A percentile compares a stretch with the other conserved stretches of the same genome.
Evolutionary conservation across 2,888 invertebrate genomes (phyloP).

Genomic region (Dryobota labecula): DNA sequence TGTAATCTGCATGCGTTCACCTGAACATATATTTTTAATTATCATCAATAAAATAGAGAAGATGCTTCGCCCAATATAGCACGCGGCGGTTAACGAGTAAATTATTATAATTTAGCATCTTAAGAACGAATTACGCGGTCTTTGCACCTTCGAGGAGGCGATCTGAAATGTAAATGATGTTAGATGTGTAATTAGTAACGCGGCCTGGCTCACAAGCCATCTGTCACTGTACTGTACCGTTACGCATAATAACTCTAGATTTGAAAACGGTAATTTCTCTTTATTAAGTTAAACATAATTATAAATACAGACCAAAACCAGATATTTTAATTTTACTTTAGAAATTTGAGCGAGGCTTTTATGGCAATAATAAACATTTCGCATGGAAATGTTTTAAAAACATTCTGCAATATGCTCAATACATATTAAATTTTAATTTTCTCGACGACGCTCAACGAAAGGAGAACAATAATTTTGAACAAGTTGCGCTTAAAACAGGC

Average conservation of each 20-base stretch:
- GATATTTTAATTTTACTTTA: slow-evolving; percentile 7
- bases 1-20: slow-evolving; percentile 41
- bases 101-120: slow-evolving; percentile 61
- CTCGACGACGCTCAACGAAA: background rate
- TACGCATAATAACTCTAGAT: slow-evolving; percentile 18
- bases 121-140: slow-evolving; percentile 61
- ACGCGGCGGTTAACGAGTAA: slow-evolving; percentile 53
- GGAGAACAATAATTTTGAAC: background rate
- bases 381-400: slow-evolving; percentile 35
- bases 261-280: slow-evolving; percentile 23
- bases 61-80: slow-evolving; percentile 62
- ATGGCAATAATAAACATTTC: slow-evolving; percentile 23
- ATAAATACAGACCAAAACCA: slow-evolving; percentile 19
- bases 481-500: too few relatives aligned
- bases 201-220: slow-evolving; percentile 47
- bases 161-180: slow-evolving; percentile 57
- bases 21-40: slow-evolving; percentile 54
- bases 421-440: background rate
- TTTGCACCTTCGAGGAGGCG: slow-evolving; percentile 51
- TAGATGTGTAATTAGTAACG: slow-evolving; percentile 62
- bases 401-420: slow-evolving; percentile 1
- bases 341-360: slow-evolving; percentile 18
- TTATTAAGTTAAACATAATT: slow-evolving; percentile 21
- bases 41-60: slow-evolving; percentile 39
- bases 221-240: slow-evolving; percentile 52